phyloP scores from a whole-genome alignment of 2,113 vertebrate genomes.

The Condylura cristata region DNA sequence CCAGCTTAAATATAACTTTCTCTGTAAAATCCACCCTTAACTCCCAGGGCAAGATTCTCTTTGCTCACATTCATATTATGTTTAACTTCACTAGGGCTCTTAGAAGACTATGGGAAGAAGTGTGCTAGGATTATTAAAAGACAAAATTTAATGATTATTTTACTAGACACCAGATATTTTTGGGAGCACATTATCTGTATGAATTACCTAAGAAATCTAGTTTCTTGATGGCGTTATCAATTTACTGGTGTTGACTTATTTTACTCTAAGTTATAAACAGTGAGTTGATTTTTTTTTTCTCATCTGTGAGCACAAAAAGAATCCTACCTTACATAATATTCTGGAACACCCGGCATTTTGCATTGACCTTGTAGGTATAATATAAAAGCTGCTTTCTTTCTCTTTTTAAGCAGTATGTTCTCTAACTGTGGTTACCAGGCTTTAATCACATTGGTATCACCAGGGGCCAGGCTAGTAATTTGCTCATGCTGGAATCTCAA shows the following conservation, averaged over 20 bases:
- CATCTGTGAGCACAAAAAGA: slow-evolving; percentile 11
- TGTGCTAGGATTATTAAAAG: not conserved
- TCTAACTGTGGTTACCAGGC: not conserved
- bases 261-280: not conserved
- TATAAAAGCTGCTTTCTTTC: not conserved
- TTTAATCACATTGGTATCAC: slow-evolving; percentile 48
- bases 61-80: not conserved
- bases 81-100: not conserved
- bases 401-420: not conserved
- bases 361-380: not conserved
- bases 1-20: not conserved
- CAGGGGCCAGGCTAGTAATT: slow-evolving; percentile 54
- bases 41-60: not conserved
- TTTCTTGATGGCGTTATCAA: not conserved
- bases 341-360: not conserved
- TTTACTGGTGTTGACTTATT: not conserved
- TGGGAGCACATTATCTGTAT: not conserved
- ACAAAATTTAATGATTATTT: not conserved
- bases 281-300: not conserved
- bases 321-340: not conserved
- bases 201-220: not conserved
- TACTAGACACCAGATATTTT: not conserved
- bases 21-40: not conserved
- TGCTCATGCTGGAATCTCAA: slow-evolving; percentile 8
- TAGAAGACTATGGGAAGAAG: not conserved